A percentile compares a stretch with the other conserved stretches of the same genome.
Evolutionary conservation across 2,797 vertebrate species (phyloP).

Genomic region (Lepilemur ruficaudatus): DNA sequence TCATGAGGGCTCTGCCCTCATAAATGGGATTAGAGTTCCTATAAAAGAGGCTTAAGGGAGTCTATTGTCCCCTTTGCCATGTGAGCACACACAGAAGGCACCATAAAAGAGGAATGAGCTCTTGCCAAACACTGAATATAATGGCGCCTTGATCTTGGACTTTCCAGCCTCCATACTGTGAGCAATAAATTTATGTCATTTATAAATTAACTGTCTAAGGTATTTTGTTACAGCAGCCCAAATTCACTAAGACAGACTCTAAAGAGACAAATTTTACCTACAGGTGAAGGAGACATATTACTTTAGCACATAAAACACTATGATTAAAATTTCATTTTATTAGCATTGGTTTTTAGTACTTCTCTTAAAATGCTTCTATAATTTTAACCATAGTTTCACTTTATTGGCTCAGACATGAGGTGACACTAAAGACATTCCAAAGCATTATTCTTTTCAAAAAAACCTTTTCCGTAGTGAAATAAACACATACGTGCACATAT

Average conservation of each 20-base stretch:
- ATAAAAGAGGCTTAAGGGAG: background rate
- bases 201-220: background rate
- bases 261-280: background rate
- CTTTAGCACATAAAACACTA: background rate
- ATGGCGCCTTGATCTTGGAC: background rate
- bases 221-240: background rate
- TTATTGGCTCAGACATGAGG: background rate
- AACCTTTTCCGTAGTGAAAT: background rate
- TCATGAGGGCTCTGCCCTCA: background rate
- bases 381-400: background rate
- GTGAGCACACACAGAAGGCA: background rate
- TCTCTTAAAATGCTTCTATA: conserved; percentile 12
- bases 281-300: background rate
- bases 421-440: background rate
- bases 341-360: background rate
- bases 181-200: background rate
- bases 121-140: background rate
- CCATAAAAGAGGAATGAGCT: background rate
- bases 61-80: background rate
- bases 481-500: background rate
- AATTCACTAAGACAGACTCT: background rate
- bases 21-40: too few relatives aligned
- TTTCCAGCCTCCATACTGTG: background rate
- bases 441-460: background rate
- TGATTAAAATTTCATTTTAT: conserved; percentile 15